Base-by-base conservation (phyloP, 2,888 invertebrate species). In the Drosophila affinis region DNA sequence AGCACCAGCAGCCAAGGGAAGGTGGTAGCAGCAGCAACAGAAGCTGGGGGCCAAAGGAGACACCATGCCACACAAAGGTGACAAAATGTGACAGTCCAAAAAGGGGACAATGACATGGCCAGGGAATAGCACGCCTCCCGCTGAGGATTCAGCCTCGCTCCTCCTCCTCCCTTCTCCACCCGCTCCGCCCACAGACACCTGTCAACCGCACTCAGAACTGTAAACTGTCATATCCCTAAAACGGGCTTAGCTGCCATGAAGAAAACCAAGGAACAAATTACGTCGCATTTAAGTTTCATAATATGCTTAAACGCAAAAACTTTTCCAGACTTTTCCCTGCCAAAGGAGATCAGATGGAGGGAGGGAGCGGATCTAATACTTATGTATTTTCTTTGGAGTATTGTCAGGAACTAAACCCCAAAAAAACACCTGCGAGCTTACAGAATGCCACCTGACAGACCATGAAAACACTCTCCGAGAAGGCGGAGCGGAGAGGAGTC, bases 211-310 rank as follows among this genome's bases (percentile, higher is more conserved):
- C 63, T 72, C 54, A 55, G 56, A 68, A 62, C 54, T 52, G 59
- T 59, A 73, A 72, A 68, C 73, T 74, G 74, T 74, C 69, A 75
- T 74, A 74, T 70, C 81, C 72, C 21, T 65, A 72, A 79, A 84
- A 81, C 79, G 51, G 65, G 32, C 76, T 76, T 79, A 68, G 82
- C 79, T 75, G 72, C 51, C 72, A 81, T 76, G 75, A 81, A 75
- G 77, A 72, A 58, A 58, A 72, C 72, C 73, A 45, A 53, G 65
- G 62, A 72, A 72, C 76, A 83, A 83, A 83, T 83, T 87, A 83
- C 70, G 72, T 81, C 78, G 83, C 83, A 87, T 81, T 83, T 79
- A 78, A 87, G 87, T 87, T 83, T 76, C 65, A 72, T 87, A 83
- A 87, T 84, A 84, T 79, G 81, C 85, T 84, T 79, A 84, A 81